These are phyloP conservation scores for Synergus japonicus DNA, from an alignment of 2,888 invertebrate genomes.

Conservation along the genomic window DNA sequence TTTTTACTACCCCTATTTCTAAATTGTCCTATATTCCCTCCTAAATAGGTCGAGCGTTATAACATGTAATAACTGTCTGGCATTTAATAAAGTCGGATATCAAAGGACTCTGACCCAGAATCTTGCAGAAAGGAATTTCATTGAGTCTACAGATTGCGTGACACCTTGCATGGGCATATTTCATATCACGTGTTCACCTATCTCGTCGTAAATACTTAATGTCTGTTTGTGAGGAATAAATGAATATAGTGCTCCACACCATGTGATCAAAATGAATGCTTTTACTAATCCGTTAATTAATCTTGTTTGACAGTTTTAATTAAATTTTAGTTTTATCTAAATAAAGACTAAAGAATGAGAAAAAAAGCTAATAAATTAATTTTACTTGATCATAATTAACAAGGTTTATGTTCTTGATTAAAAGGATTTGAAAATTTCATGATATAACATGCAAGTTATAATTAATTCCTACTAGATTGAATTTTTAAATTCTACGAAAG, in stretches of 20 bases:
- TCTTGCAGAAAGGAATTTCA: conserved; percentile 21
- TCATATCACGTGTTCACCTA: conserved; percentile 24
- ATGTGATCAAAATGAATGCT: background rate
- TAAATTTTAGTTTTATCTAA: background rate
- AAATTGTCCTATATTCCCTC: background rate
- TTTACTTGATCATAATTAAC: too few species aligned
- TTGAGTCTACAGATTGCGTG: conserved; percentile 26
- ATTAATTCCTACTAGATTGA: background rate
- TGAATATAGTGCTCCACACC: background rate
- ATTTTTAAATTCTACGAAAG: background rate
- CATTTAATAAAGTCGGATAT: conserved; percentile 34
- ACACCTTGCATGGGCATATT: conserved; percentile 36
- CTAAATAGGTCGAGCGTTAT: background rate
- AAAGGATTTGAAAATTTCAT: too few species aligned
- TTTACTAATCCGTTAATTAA: background rate
- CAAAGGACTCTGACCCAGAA: conserved; percentile 36
- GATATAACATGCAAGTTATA: background rate
- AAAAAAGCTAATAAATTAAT: background rate
- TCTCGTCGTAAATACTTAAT: conserved; percentile 16
- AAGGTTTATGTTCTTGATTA: too few species aligned
- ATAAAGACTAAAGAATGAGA: background rate
- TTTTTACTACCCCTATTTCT: background rate
- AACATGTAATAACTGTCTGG: conserved; percentile 11
- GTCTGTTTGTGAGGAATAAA: background rate
- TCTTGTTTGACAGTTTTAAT: background rate